phyloP scores from a whole-genome alignment of 2,797 vertebrate genomes.

The Gastrophryne carolinensis region DNA sequence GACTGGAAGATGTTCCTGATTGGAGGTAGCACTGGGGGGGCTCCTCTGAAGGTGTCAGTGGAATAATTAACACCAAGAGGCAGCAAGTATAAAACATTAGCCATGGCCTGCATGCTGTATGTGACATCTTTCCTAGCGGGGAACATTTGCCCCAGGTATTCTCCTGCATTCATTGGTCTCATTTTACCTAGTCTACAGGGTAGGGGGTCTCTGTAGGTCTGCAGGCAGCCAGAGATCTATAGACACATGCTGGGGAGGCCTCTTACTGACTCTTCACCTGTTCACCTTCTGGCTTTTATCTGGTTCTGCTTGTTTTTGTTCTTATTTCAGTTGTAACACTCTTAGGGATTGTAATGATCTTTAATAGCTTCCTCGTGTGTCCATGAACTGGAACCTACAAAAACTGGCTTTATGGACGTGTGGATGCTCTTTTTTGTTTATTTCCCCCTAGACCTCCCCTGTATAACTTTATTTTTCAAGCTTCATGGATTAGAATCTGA shows the following conservation, averaged over 20 bases:
- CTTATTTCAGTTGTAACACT: not conserved
- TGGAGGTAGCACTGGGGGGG: slow-evolving; percentile 12
- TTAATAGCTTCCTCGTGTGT: no score
- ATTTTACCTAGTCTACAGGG: slow-evolving; percentile 29
- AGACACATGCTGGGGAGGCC: not conserved
- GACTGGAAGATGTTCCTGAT: not conserved
- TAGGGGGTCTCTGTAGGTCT: slow-evolving; percentile 8
- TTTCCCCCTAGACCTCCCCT: no score
- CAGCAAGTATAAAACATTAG: slow-evolving; percentile 19
- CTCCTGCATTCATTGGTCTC: slow-evolving; percentile 34
- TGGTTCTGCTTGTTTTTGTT: not conserved
- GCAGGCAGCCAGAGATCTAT: not conserved
- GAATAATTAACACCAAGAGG: slow-evolving; percentile 1
- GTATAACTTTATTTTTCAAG: no score
- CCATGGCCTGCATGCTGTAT: slow-evolving; percentile 21
- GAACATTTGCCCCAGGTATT: not conserved
- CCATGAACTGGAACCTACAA: no score
- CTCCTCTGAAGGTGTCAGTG: slow-evolving; percentile 5
- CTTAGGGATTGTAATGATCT: not conserved
- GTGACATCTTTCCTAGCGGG: slow-evolving; percentile 6
- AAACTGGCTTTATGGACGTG: no score
- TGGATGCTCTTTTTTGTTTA: no score
- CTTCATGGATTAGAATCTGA: no score
- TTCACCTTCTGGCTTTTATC: not conserved
- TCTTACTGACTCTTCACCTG: not conserved